Base-by-base conservation (phyloP, 2,888 invertebrate species). In the Harmothoe impar region DNA sequence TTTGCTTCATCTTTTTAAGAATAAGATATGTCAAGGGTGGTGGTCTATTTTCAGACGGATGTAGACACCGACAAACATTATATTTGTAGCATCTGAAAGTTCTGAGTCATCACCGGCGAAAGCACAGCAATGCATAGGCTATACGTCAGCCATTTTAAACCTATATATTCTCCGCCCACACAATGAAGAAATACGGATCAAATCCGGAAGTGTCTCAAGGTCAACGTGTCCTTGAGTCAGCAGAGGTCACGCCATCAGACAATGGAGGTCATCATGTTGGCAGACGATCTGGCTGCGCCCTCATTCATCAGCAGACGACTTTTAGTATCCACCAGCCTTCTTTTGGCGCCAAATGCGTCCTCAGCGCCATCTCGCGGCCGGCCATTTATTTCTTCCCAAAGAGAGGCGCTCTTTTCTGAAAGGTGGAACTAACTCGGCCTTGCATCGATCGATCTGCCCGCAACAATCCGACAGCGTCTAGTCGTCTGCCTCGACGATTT, bases 221-320 rank as follows among this genome's bases (percentile, higher is more conserved):
- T 72, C 29, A 72, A 15, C 72, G 72, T 72, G 72, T 72, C 72
- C 72, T 72, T 72, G 72, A 29, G 72, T 72, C 31, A 29, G n/a
- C 72, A 72, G 29, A 29, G 72, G 72, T 72, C 72, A 72, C 29
- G 15, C 25, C 29, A 25, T 3, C 29, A 72, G 72, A 72, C 72
- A 72, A 72, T 72, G 31, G 72, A 72, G 72, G 72, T 72, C 72
- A 72, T 72, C 25, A 29, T 72, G 72, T 25, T 72, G 72, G 72
- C 72, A 29, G 72, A 72, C 72, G 72, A 72, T 72, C 72, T 25
- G 3, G 72, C 72, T 72, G 72, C 72, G 29, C 72, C 72, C 72
- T 72, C 72, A 72, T 72, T 72, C 72, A 72, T 72, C 72, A 72
- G 7, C 72, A 72, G 29, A 72, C 72, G 72, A 72, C 72, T 72